Conservation (phyloP, 2,113 vertebrate genomes). For the Syngnathus floridae region DNA sequence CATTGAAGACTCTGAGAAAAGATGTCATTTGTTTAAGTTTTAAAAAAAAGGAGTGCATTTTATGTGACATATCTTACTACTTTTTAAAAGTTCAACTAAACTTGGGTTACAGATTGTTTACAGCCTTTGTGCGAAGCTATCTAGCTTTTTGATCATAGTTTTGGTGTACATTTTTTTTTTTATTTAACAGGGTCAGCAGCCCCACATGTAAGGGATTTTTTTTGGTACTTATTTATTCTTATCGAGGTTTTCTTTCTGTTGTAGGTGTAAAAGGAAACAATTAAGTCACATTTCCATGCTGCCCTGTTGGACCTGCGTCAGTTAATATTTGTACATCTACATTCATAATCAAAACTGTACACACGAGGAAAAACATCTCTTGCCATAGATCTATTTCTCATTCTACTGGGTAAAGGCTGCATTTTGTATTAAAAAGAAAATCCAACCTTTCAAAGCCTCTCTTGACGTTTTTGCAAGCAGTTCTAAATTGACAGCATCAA, state of each 20-base stretch:
- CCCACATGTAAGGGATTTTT: neutral
- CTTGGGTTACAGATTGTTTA: neutral
- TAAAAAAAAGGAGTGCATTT: neutral
- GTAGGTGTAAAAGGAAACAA: conserved; percentile 2
- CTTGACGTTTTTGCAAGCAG: neutral
- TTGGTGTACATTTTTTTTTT: neutral
- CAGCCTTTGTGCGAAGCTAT: neutral
- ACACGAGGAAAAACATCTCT: conserved; percentile 17
- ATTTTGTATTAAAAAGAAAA: conserved; percentile 53
- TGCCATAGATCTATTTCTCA: conserved; percentile 26
- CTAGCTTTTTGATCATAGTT: neutral
- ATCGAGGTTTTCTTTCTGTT: neutral
- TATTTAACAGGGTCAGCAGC: neutral
- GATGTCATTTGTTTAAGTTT: neutral
- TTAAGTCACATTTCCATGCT: neutral
- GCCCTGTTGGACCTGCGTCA: neutral
- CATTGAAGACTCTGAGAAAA: neutral
- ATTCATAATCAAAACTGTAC: conserved; percentile 28
- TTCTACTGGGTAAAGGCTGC: conserved; percentile 36
- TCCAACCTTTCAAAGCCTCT: conserved; percentile 11
- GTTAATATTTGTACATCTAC: conserved; percentile 5
- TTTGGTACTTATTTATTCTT: neutral
- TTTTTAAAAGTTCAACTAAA: neutral
- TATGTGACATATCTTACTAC: neutral
- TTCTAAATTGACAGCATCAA: neutral